Evolutionary conservation across 1,140 invertebrate species (phyloP), one percentile per base, ranked within the genome.

Genomic region (Aphis craccivora): DNA sequence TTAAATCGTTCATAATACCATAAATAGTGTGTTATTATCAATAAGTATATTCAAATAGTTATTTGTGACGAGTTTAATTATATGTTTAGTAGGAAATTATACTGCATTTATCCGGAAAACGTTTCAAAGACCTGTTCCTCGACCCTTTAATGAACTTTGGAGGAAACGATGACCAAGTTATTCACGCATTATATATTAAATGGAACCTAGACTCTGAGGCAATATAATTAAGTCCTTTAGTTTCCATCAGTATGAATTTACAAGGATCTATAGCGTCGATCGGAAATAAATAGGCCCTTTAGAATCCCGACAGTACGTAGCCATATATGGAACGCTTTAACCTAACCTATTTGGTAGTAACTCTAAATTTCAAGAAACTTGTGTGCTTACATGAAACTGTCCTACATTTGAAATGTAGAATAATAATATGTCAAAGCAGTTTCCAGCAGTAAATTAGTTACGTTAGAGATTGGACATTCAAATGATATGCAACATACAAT

Each of bases 221-320:
- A 83, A 84, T 93, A 53, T 86, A 93, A 93, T 93, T 93, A 92
- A 51, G 91, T 86, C 81, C 81, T 93, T 93, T 86, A 53, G 91
- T 93, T 84, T 90, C 81, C 48, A 51, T 93, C 25, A 48, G 60
- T 51, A 18, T n/a, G 45, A 81, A 76, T 92, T 83, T 22, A 51
- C 91, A 35, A 35, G 67, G 76, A 81, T 92, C 91, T 55, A 93
- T 86, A 37, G 35, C 25, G 55, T 55, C 48, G 25, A 53, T 35
- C 81, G 35, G 35, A 55, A 86, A 37, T 93, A 84, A 84, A 93
- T 84, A 48, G 60, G 45, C 35, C 91, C 76, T 92, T 53, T 92
- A 48, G 48, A 91, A 67, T 91, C 67, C 22, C 43, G 11, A n/a
- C 90, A 48, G 67, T 2, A 18, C 40, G 0, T 76, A 60, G 4